Evolutionary conservation across 2,113 vertebrate species (phyloP), one percentile per base, ranked within the genome.

Genomic region (Gavia stellata): DNA sequence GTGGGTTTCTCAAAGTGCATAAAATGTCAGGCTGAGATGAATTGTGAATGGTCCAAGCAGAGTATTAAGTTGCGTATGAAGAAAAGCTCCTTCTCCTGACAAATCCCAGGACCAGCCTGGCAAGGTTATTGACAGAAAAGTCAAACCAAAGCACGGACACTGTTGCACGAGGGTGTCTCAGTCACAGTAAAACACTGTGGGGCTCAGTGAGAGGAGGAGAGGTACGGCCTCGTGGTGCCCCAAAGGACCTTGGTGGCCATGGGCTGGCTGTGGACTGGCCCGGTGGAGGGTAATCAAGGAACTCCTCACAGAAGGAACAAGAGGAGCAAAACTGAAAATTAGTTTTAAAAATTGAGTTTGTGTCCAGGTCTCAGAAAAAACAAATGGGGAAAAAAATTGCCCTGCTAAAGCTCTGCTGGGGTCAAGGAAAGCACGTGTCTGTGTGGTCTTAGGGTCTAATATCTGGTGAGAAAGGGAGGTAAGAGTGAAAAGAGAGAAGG

Each of bases 101-200:
- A 77, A 94, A 96, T 62, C 79, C 96, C 96, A 97, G 95, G 85
- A 50, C 12, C 9, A 4, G 52, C 28, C 65, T 87, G 90, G 91
- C 47, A 56, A 86, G 73, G 55, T 94, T 93, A 97, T 67, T 90
- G 97, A 80, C 92, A 93, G 95, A 42, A 75, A 82, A 71, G 17
- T 90, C 95, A 86, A 88, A 81, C n/a, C 2, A 6, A 87, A 74
- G 44, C 71, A 87, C 1, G 12, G 40, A 21, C 21, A n/a, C 50
- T 12, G 62, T 56, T 90, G 28, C 65, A 26, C 1, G 61, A 3
- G 68, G 59, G 81, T 28, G 36, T 94, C 74, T 96, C 63, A 23
- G 71, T 29, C 74, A 20, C 47, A 74, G 52, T 6, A 38, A 71
- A 84, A 18, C 21, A 74, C 9, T 6, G 6, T 2, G 4, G 28